A percentile compares a stretch with the other conserved stretches of the same genome.
Evolutionary conservation across 2,113 vertebrate genomes (phyloP).

Genomic region (Speoplatyrhinus poulsoni): DNA sequence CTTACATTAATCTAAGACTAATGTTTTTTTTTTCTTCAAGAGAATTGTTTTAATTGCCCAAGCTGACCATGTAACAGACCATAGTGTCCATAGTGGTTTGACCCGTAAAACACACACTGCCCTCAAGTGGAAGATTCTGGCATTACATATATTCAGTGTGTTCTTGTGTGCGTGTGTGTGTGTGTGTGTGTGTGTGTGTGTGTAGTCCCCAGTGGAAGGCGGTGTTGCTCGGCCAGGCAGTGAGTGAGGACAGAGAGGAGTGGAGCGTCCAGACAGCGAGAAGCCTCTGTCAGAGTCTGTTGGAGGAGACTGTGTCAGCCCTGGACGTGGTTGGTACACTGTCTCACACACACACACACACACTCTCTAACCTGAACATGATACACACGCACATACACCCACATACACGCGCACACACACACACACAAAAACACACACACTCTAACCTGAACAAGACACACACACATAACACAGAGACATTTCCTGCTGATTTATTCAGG

Average conservation of each 20-base stretch:
- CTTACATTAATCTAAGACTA: too few relatives aligned
- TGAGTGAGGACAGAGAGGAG: slow-evolving; percentile 79
- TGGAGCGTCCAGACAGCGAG: slow-evolving; percentile 65
- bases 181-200: slow-evolving; percentile 37
- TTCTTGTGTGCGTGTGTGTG: background rate
- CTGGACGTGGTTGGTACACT: slow-evolving; percentile 77
- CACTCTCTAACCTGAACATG: background rate
- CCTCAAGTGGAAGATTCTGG: too few relatives aligned
- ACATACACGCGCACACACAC: background rate
- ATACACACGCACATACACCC: background rate
- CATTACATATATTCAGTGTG: background rate
- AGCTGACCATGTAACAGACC: too few relatives aligned
- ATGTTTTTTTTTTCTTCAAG: background rate
- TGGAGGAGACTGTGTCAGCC: slow-evolving; percentile 65
- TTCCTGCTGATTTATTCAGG: background rate
- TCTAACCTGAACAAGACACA: background rate
- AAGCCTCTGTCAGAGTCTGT: slow-evolving; percentile 77
- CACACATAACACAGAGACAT: background rate
- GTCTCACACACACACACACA: background rate
- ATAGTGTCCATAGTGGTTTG: too few relatives aligned
- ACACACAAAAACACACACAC: too few relatives aligned
- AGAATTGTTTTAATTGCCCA: background rate
- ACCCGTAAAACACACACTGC: too few relatives aligned
- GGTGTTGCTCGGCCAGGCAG: slow-evolving; percentile 80
- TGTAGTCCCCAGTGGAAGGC: slow-evolving; percentile 83